Percentiles rank a stretch among this genome's conserved stretches.
Evolutionary conservation across 2,888 invertebrate species (phyloP).

Genomic region (Eumerus sabulonum): DNA sequence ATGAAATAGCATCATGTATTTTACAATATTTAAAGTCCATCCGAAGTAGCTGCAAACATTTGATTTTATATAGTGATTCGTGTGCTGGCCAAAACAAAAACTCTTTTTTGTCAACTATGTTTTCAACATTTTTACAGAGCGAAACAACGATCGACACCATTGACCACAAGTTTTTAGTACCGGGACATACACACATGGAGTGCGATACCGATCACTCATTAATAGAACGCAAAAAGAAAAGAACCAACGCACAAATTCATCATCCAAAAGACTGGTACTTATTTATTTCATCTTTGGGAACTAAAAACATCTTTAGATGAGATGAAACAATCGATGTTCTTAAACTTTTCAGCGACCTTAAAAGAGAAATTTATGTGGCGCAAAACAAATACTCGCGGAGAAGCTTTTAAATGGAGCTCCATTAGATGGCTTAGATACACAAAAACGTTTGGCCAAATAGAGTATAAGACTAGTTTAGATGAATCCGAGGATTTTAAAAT

Average conservation of each 20-base stretch:
- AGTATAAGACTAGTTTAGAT: slow-evolving; percentile 23
- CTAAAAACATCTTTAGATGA: slow-evolving; percentile 4
- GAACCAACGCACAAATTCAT: slow-evolving; percentile 9
- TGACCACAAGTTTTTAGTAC: too few relatives aligned
- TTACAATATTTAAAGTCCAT: background rate
- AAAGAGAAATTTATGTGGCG: slow-evolving; percentile 18
- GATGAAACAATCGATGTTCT: slow-evolving; percentile 6
- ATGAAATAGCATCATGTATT: background rate
- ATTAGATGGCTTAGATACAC: slow-evolving; percentile 25
- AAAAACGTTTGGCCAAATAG: slow-evolving; percentile 9
- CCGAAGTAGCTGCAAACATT: background rate
- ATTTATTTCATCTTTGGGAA: too few relatives aligned
- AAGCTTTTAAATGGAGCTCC: slow-evolving; percentile 25
- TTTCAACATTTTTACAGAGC: too few relatives aligned
- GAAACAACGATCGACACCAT: too few relatives aligned
- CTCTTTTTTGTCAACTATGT: background rate
- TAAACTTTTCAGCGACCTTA: background rate
- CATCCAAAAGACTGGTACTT: too few relatives aligned
- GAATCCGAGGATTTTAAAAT: slow-evolving; percentile 11
- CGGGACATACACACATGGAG: too few relatives aligned
- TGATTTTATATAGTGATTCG: background rate
- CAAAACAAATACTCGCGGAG: slow-evolving; percentile 11
- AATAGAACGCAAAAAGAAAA: slow-evolving; percentile 24
- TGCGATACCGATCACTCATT: background rate
- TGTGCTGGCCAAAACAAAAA: background rate